Percentiles rank a stretch among this genome's conserved stretches.
Conservation (phyloP, 2,797 vertebrate species). For the Eremophila alpestris region DNA sequence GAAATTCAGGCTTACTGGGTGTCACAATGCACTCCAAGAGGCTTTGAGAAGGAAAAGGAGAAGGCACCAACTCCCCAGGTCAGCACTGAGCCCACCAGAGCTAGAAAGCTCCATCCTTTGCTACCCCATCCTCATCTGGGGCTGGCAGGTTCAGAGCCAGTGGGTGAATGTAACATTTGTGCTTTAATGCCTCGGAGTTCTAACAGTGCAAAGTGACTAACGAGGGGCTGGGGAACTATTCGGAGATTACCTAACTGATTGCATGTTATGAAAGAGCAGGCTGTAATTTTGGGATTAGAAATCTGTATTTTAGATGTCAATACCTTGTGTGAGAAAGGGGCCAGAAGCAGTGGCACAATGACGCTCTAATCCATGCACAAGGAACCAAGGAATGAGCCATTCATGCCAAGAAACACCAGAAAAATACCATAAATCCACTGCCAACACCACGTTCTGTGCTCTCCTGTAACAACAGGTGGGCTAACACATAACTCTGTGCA, state of each 20-base stretch:
- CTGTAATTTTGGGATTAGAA: conserved; percentile 15
- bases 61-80: not conserved
- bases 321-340: not conserved
- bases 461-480: not conserved
- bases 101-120: not conserved
- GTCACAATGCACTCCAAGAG: not conserved
- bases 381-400: not conserved
- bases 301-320: not conserved
- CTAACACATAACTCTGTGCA: fast-evolving
- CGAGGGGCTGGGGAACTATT: not conserved
- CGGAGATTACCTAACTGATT: conserved; percentile 7
- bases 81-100: fast-evolving
- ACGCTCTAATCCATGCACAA: fast-evolving
- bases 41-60: not conserved
- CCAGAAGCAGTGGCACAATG: not conserved
- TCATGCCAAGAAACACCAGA: not conserved
- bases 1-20: not conserved
- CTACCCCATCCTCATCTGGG: not conserved
- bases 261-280: not conserved
- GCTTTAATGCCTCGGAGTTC: not conserved
- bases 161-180: not conserved
- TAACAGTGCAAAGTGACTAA: not conserved
- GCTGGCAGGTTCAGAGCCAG: not conserved
- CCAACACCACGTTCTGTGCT: not conserved
- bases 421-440: not conserved